Base-by-base conservation (phyloP, 1,140 invertebrate species). In the Eriocheir sinensis region DNA sequence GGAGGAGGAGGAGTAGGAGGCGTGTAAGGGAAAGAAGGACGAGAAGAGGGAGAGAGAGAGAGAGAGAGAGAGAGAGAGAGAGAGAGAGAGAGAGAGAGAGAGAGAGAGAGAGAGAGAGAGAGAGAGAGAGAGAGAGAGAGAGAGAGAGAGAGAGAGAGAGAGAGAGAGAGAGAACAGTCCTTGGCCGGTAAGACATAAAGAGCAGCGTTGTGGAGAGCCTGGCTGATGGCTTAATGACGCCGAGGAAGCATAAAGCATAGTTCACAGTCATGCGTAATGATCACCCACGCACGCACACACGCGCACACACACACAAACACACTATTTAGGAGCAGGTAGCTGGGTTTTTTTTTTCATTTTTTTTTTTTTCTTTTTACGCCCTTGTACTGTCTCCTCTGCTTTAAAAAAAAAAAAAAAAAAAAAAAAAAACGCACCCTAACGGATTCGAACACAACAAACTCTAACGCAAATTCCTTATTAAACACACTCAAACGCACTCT, bases 231-330 rank as follows among this genome's bases (percentile, higher is more conserved):
- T 88, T 93, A 93, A 93, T 93, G 83, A 93, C 72, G 17, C 83
- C 38, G 72, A 93, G 92, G 92, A 93, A 93, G 36, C 83, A 88
- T 88, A 93, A 93, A 88, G 83, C 92, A 93, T 79, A 40, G 83
- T 86, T 93, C 88, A 93, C 85, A 41, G 85, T 60, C 92, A 36
- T 86, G 85, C 44, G 60, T 88, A 79, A 93, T 86, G 92, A 60
- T 38, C 34, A 34, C 60, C 21, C 0, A 41, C 81, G 81, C 38
- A 85, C 81, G 17, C 17, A 85, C 81, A 8, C 81, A 85, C 81
- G 36, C 81, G 27, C 53, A 72, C 53, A 72, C 53, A 72, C 53
- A 72, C 53, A 72, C 27, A 72, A 12, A 72, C 27, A 72, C 27
- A 72, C n/a, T n/a, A n/a, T n/a, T n/a, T n/a, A n/a, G n/a, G n/a